Percentiles rank a stretch among this genome's conserved stretches.
phyloP scores from a whole-genome alignment of 2,888 invertebrate genomes.

The Agriotes lineatus region DNA sequence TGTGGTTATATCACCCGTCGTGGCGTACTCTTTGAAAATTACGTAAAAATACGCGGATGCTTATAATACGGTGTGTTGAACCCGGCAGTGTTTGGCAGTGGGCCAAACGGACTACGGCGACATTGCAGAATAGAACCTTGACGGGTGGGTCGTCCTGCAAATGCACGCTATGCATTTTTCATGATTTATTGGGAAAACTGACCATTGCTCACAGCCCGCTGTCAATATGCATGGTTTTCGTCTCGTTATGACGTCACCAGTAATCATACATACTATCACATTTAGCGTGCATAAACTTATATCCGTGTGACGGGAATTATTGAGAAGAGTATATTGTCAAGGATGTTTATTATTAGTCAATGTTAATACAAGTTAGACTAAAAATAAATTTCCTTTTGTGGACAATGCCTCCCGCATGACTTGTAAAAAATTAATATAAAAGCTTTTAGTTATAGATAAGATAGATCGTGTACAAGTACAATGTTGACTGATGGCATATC shows the following conservation, averaged over 20 bases:
- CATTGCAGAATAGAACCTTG: slow-evolving; percentile 50
- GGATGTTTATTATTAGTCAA: too few relatives aligned
- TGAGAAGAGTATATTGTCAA: neutral
- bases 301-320: too few relatives aligned
- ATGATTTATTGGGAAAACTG: slow-evolving; percentile 26
- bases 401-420: too few relatives aligned
- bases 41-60: slow-evolving; percentile 23
- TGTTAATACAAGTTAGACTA: too few relatives aligned
- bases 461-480: too few relatives aligned
- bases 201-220: neutral
- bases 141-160: slow-evolving; percentile 42
- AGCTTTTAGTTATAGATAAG: too few relatives aligned
- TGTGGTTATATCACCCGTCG: slow-evolving; percentile 12
- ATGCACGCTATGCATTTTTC: slow-evolving; percentile 29
- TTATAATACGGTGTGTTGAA: slow-evolving; percentile 43
- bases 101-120: slow-evolving; percentile 46
- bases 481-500: too few relatives aligned
- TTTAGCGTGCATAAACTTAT: too few relatives aligned
- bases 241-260: neutral
- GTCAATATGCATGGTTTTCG: slow-evolving; percentile 19
- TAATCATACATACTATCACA: neutral
- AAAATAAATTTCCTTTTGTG: too few relatives aligned
- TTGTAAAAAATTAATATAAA: too few relatives aligned
- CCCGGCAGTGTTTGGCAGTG: slow-evolving; percentile 52
- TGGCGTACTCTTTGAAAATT: slow-evolving; percentile 13